Evolutionary conservation across 2,888 invertebrate species (phyloP), one percentile per base, ranked within the genome.

Genomic region (Gandaritis pyraliata): DNA sequence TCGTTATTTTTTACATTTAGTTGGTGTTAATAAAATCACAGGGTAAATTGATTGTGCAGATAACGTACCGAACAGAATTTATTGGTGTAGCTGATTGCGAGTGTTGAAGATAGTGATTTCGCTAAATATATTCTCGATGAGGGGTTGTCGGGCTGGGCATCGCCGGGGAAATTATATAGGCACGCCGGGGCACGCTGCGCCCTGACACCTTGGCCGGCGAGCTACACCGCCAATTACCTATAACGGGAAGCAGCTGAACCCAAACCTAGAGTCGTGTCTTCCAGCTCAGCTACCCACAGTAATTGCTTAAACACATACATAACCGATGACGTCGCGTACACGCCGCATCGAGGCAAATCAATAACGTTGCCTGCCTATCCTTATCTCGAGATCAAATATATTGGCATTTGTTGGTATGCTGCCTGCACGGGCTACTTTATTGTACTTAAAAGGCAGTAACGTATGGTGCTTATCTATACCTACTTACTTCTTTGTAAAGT

Each of bases 231-330:
- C 83, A 82, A 88, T 90, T 90, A 90, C 61, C 47, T 16, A 48
- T 90, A 90, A 90, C 90, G 90, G 90, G 81, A 85, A 77, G 68
- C 72, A 71, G 75, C 77, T 77, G 75, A 78, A 75, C 68, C 76
- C 72, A 67, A 72, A 70, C 72, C 68, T 71, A 65, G 72, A 72
- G 50, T 61, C 46, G 51, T 50, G 55, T 55, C 60, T 23, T 50
- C 46, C 29, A 30, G 30, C 73, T 78, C n/a, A 48, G 48, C 73
- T 78, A 74, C 78, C 73, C 74, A 77, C 72, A 78, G 83, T 89
- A 88, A 90, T 88, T 86, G 85, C 86, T 85, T 85, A 85, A 88
- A 85, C 83, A 86, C 81, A 82, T 85, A 86, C 81, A 83, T 85
- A 88, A 85, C 78, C 78, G 79, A 78, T 29, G 47, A 47, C 60